Evolutionary conservation across 1,140 invertebrate species (phyloP), one percentile per base, ranked within the genome.

Genomic region (Meloidogyne exigua): DNA sequence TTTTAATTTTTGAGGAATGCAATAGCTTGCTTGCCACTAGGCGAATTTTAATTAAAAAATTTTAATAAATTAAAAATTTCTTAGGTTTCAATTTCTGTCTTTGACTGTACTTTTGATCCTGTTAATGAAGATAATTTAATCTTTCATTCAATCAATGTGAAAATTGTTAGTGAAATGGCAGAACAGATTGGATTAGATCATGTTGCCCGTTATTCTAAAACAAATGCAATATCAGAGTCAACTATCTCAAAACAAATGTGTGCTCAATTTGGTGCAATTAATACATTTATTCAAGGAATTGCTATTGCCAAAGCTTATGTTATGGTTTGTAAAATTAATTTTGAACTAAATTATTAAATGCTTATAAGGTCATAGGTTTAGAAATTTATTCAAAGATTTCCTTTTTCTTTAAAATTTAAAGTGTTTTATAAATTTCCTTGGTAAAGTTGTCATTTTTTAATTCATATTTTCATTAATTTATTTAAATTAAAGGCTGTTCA

Each of bases 111-210:
- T 26, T 68, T 83, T 21, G 82, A 81, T 44, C 80, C 77, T 2
- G 23, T 26, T 28, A 72, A 83, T 15, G 77, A 81, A 26, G 23
- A 66, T 25, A 57, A 26, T 32, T 9, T 81, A 10, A 64, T 76
- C 68, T 70, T 81, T 26, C 83, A 77, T 64, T 23, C 69, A 39
- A 69, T 81, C 21, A 80, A 79, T 21, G 68, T 81, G 0, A 81
- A 81, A 64, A 75, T 81, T 26, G 72, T 83, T 13, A 81, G 76
- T 26, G 80, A 81, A 49, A 21, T 49, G 18, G 82, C 81, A 9
- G 80, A 81, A 68, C 81, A 83, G 49, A 81, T 81, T 36, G 82
- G 80, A 39, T 57, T 81, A 5, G 80, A 81, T 68, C 80, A 81
- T 65, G 80, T 81, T 23, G 80, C 80, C 10, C 77, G 80, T 23